These are phyloP conservation scores for Drosophila rellima DNA, from an alignment of 2,888 invertebrate genomes.

Conservation along the genomic window DNA sequence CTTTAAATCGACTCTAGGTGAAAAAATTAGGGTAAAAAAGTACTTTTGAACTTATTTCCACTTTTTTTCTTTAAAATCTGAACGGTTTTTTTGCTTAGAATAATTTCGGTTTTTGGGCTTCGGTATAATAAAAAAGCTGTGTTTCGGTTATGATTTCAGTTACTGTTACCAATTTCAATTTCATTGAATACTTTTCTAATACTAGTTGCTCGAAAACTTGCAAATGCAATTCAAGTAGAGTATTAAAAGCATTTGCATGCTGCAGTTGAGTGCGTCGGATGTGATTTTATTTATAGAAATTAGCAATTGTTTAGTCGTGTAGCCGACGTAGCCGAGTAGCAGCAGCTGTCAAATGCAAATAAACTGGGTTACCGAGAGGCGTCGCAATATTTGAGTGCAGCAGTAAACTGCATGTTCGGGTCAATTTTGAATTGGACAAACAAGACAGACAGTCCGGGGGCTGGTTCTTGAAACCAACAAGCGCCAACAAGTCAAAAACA, in stretches of 20 bases:
- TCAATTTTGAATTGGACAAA: slow-evolving; percentile 47
- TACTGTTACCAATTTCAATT: no score
- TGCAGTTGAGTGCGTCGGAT: slow-evolving; percentile 51
- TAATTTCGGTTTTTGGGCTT: no score
- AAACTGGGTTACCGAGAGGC: slow-evolving; percentile 71
- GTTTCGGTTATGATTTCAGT: no score
- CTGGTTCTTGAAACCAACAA: slow-evolving; percentile 30
- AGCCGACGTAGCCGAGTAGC: slow-evolving; percentile 22
- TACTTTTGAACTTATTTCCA: no score
- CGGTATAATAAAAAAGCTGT: no score
- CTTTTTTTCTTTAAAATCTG: no score
- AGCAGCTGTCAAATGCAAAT: slow-evolving; percentile 61
- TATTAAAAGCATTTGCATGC: slow-evolving; percentile 31
- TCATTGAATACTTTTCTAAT: background rate
- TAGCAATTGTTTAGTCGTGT: slow-evolving; percentile 47
- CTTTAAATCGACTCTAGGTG: no score
- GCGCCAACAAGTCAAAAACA: slow-evolving; percentile 31
- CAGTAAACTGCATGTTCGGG: slow-evolving; percentile 29
- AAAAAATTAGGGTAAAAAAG: no score
- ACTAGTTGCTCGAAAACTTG: background rate
- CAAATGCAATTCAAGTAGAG: slow-evolving; percentile 2
- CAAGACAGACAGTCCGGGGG: slow-evolving; percentile 19
- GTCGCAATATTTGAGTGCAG: slow-evolving; percentile 32
- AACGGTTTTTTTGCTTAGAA: no score
- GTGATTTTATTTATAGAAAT: slow-evolving; percentile 68